Conservation (phyloP, 2,113 vertebrate genomes). For the Perccottus glenii region DNA sequence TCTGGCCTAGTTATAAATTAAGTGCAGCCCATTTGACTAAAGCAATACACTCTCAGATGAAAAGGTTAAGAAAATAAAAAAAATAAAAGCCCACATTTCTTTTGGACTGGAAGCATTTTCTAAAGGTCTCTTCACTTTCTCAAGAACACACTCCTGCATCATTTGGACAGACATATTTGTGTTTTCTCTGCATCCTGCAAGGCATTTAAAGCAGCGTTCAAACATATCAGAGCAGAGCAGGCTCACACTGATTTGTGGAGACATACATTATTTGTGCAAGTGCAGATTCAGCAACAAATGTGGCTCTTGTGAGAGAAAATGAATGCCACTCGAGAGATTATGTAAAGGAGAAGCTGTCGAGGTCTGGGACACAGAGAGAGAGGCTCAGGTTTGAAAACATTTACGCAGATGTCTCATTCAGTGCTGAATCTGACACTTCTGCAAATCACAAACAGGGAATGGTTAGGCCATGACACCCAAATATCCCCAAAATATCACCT, state of each 20-base stretch:
- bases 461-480: too few species aligned
- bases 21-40: not conserved
- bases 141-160: not conserved
- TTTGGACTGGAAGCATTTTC: slow-evolving; percentile 5
- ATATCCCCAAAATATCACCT: too few species aligned
- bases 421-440: not conserved
- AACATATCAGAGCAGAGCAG: slow-evolving; percentile 16
- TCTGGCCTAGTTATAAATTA: not conserved
- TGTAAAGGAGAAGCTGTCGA: slow-evolving; percentile 13
- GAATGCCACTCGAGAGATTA: slow-evolving; percentile 15
- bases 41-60: slow-evolving; percentile 5
- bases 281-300: slow-evolving; percentile 11
- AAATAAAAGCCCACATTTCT: not conserved
- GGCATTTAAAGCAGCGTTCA: slow-evolving; percentile 2
- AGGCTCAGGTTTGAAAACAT: not conserved
- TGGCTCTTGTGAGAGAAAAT: slow-evolving; percentile 12
- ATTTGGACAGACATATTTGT: not conserved
- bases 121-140: slow-evolving; percentile 14
- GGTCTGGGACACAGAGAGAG: slow-evolving; percentile 3
- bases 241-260: not conserved
- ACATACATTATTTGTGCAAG: slow-evolving; percentile 21
- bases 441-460: too few species aligned
- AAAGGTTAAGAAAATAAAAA: slow-evolving; percentile 12
- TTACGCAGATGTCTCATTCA: not conserved
- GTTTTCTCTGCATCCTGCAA: too few species aligned